phyloP scores from a whole-genome alignment of 2,113 vertebrate species.

The Sardina pilchardus region DNA sequence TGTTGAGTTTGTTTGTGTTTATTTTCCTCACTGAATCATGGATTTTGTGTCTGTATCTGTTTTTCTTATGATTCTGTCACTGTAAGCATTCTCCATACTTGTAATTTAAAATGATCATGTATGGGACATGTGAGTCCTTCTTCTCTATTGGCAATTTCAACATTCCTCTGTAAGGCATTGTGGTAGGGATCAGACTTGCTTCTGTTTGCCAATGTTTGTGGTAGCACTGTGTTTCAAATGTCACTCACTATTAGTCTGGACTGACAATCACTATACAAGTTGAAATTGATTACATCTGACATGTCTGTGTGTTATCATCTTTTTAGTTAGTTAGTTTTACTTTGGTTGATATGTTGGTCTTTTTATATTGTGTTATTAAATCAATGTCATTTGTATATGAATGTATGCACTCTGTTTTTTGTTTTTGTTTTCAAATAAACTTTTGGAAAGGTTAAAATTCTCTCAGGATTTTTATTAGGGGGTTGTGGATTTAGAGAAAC shows the following conservation, averaged over 20 bases:
- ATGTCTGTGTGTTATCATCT: background rate
- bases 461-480: no score
- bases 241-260: background rate
- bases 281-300: background rate
- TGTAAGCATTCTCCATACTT: background rate
- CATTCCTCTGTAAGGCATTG: background rate
- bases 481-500: no score
- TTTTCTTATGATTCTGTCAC: background rate
- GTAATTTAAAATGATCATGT: background rate
- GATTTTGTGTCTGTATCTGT: background rate
- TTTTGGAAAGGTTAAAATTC: background rate
- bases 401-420: background rate
- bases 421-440: background rate
- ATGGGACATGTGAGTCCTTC: background rate
- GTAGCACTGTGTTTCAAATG: background rate
- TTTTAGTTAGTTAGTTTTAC: background rate
- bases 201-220: slow-evolving; percentile 10
- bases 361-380: background rate
- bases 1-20: background rate
- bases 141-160: background rate
- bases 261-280: background rate
- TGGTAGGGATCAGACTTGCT: background rate
- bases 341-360: background rate
- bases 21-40: background rate
- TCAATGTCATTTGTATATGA: background rate